Evolutionary conservation across 2,113 vertebrate genomes (phyloP).

Genomic region (Apodemus speciosus): DNA sequence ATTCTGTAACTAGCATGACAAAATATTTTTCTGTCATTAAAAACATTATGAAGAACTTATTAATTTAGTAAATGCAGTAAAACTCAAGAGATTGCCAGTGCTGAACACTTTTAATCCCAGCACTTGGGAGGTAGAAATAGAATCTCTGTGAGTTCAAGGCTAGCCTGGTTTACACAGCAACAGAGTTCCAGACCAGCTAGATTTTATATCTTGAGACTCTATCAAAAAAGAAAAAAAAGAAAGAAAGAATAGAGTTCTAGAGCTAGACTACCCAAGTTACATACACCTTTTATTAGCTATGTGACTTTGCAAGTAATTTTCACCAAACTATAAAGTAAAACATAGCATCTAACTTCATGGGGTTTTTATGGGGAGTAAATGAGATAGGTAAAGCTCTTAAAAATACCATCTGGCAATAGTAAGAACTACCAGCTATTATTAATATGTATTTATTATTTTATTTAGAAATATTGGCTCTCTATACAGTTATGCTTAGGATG

Average conservation of each 20-base stretch:
- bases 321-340: conserved; percentile 43
- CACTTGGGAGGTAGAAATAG: background rate
- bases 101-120: background rate
- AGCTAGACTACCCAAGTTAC: background rate
- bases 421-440: background rate
- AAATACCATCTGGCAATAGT: background rate
- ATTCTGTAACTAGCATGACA: background rate
- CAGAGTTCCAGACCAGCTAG: background rate
- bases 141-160: background rate
- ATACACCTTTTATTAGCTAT: background rate
- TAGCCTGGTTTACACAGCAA: background rate
- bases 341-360: background rate
- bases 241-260: background rate
- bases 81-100: conserved; percentile 1
- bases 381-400: background rate
- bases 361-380: background rate
- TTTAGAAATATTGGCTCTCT: conserved; percentile 18
- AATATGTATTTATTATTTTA: background rate
- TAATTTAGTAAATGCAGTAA: conserved; percentile 7
- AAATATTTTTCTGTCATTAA: background rate
- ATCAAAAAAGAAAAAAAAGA: background rate
- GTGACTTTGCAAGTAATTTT: conserved; percentile 38
- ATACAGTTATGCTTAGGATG: background rate
- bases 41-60: background rate
- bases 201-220: background rate